phyloP scores from a whole-genome alignment of 2,888 invertebrate species.

The Sphinx pinastri region DNA sequence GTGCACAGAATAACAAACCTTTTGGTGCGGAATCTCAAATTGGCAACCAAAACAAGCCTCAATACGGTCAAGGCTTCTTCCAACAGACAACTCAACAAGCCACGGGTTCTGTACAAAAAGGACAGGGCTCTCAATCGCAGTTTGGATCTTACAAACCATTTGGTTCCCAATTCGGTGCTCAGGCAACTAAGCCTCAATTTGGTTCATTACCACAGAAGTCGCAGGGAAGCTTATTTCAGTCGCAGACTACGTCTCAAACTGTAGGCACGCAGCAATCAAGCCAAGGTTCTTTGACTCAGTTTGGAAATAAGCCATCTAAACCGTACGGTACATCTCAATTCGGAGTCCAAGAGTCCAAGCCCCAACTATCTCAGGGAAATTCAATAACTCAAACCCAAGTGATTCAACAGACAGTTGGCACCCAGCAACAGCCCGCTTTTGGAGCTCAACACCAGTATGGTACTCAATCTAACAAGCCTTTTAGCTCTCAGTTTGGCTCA shows the following conservation, averaged over 20 bases:
- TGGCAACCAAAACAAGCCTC: conserved; percentile 14
- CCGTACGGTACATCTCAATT: neutral
- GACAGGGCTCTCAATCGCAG: conserved; percentile 18
- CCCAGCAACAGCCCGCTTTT: conserved; percentile 28
- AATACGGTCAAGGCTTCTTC: neutral
- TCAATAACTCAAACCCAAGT: neutral
- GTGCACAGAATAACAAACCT: neutral
- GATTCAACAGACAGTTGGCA: conserved; percentile 21
- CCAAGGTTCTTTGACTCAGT: neutral
- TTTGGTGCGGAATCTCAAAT: neutral
- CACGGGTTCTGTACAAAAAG: conserved; percentile 37
- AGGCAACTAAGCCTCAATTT: conserved; percentile 32
- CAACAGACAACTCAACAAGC: conserved; percentile 37
- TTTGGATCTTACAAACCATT: conserved; percentile 34
- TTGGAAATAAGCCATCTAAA: neutral
- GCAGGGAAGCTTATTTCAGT: neutral
- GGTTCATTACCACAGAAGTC: conserved; percentile 13
- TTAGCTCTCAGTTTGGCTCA: conserved; percentile 24
- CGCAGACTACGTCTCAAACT: neutral
- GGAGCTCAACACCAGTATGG: conserved; percentile 26
- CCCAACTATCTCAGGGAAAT: neutral
- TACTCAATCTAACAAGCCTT: conserved; percentile 26
- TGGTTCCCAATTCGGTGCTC: conserved; percentile 25
- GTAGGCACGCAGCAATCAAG: neutral
- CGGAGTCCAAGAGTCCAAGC: neutral